These are phyloP conservation scores for Platypus cylindrus DNA, from an alignment of 2,888 invertebrate species.

Conservation along the genomic window DNA sequence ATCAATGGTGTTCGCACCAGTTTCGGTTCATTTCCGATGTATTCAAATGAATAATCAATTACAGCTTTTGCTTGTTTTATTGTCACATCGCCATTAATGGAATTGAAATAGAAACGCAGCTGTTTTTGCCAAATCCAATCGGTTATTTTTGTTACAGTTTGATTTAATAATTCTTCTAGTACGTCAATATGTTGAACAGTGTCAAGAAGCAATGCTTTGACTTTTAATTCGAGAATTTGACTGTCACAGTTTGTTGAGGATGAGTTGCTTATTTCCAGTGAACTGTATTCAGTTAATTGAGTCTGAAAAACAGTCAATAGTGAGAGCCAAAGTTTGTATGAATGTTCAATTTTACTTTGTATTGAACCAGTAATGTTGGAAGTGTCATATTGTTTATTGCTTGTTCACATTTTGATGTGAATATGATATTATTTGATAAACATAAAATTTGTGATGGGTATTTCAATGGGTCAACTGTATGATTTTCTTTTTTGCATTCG, in stretches of 20 bases:
- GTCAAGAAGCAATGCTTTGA: constrained; percentile 86
- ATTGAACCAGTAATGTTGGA: constrained; percentile 37
- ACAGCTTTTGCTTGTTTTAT: constrained; percentile 88
- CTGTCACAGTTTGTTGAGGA: constrained; percentile 15
- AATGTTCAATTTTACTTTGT: constrained; percentile 31
- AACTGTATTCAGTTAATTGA: constrained; percentile 40
- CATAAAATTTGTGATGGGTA: constrained; percentile 74
- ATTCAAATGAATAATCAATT: constrained; percentile 94
- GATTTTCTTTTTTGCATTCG: constrained; percentile 39
- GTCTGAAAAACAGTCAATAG: constrained; percentile 25
- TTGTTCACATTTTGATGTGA: constrained; percentile 73
- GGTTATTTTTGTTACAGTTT: constrained; percentile 48
- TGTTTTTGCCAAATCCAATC: constrained; percentile 97
- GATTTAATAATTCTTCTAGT: constrained; percentile 60
- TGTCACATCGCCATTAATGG: constrained; percentile 51
- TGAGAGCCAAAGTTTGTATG: background rate
- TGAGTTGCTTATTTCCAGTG: constrained; percentile 28
- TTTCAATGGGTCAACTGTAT: constrained; percentile 45
- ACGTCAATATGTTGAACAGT: constrained; percentile 83
- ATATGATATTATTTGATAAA: constrained; percentile 70
- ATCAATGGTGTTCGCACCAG: constrained; percentile 92
- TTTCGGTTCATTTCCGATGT: constrained; percentile 91
- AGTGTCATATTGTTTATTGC: constrained; percentile 58
- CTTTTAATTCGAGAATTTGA: constrained; percentile 51
- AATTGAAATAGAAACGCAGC: no score